Percentiles rank a stretch among this genome's conserved stretches.
phyloP scores from a whole-genome alignment of 2,888 invertebrate genomes.

The Perizoma affinitatum region DNA sequence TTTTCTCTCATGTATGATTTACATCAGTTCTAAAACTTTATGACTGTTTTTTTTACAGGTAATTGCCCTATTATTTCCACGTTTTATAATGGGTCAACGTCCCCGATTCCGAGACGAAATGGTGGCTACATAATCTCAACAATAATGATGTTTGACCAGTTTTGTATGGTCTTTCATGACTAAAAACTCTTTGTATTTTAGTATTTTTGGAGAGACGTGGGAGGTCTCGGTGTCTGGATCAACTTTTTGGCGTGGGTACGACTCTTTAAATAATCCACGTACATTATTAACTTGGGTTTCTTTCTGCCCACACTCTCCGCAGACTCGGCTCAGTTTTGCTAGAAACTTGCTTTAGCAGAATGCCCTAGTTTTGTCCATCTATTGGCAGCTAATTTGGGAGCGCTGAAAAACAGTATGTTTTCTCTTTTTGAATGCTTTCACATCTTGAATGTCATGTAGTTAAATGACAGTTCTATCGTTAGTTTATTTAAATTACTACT shows the following conservation, averaged over 20 bases:
- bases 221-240: conserved; percentile 43
- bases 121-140: conserved; percentile 42
- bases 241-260: conserved; percentile 51
- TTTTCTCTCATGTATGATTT: conserved; percentile 39
- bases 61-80: conserved; percentile 40
- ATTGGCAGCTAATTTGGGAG: conserved; percentile 48
- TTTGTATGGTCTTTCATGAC: conserved; percentile 38
- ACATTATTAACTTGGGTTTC: conserved; percentile 53
- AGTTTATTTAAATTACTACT: conserved; percentile 37
- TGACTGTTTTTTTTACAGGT: conserved; percentile 47
- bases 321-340: conserved; percentile 46
- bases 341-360: conserved; percentile 39
- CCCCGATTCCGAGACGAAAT: conserved; percentile 38
- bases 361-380: conserved; percentile 50
- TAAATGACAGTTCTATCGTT: conserved; percentile 44
- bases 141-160: conserved; percentile 39
- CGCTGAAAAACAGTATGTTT: conserved; percentile 44
- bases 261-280: conserved; percentile 55
- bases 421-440: conserved; percentile 42
- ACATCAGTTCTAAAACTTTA: conserved; percentile 43
- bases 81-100: conserved; percentile 50
- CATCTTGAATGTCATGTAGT: conserved; percentile 48
- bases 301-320: conserved; percentile 44
- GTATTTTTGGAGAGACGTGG: conserved; percentile 25
- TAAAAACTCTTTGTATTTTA: conserved; percentile 19